Base-by-base conservation (phyloP, 2,797 vertebrate species). In the Lates japonicus region DNA sequence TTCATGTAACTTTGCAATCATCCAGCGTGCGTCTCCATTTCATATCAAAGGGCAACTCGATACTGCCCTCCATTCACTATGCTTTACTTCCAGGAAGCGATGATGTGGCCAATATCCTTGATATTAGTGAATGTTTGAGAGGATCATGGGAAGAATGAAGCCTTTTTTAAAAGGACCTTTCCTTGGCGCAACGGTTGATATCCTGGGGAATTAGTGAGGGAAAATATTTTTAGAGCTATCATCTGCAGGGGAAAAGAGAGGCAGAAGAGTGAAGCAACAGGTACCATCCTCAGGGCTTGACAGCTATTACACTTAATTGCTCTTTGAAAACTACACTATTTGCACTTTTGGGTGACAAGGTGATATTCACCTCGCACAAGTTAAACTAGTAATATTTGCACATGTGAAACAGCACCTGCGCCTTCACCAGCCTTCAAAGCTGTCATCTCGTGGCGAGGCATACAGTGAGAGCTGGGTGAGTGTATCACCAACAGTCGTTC, bases 261-360 rank as follows among this genome's bases (percentile, higher is more conserved):
- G 20, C 20, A 29, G 48, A 76, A 70, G 64, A 61, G 67, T 4
- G 67, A 78, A n/a, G 91, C 91, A 91, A 97, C 97, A 97, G 96
- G 97, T 97, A 95, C 82, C 82, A 65, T 95, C 96, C 95, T 95
- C 92, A 94, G 94, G 58, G 94, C 90, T 97, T 96, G 96, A 97
- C 97, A 97, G 95, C 95, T n/a, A n/a, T n/a, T n/a, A n/a, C 95
- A 96, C 96, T 96, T 97, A 97, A 97, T 97, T 97, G 96, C 95
- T 91, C 95, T 96, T 95, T 95, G 96, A 95, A 97, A 96, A 90
- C 83, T 74, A 94, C 95, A 95, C 96, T 96, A 95, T 97, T 97
- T 96, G 96, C 90, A 88, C 95, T 95, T 93, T 92, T 91, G 96
- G 97, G 94, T 96, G 97, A 97, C 97, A 97, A 97, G 96, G 96